A percentile compares a stretch with the other conserved stretches of the same genome.
Evolutionary conservation across 2,888 invertebrate species (phyloP).

Genomic region (Silvanus unidentatus): DNA sequence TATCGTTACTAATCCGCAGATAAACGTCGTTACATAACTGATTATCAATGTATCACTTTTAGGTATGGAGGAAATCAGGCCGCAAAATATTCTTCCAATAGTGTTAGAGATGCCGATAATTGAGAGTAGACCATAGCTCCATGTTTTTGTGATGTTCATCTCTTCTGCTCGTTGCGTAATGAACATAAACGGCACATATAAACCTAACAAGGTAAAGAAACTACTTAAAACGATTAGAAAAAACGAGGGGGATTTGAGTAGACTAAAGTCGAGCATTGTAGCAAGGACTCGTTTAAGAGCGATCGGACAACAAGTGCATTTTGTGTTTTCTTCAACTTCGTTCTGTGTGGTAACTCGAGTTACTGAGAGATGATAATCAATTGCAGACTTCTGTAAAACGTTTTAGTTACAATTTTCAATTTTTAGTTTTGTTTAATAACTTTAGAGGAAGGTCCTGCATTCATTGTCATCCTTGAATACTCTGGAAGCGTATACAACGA

Average conservation of each 20-base stretch:
- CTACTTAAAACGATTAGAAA: conserved; percentile 45
- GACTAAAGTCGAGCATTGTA: conserved; percentile 37
- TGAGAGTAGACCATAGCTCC: conserved; percentile 57
- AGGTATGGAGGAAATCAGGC: conserved; percentile 54
- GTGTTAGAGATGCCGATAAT: conserved; percentile 71
- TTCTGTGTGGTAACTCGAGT: conserved; percentile 48
- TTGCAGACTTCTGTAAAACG: too few species aligned
- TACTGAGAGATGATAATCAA: conserved; percentile 47
- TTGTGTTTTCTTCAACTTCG: too few species aligned
- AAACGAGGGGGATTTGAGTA: conserved; percentile 38
- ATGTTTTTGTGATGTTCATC: conserved; percentile 43
- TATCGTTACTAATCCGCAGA: conserved; percentile 59
- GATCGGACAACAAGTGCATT: conserved; percentile 42
- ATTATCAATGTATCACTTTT: conserved; percentile 59
- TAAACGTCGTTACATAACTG: conserved; percentile 59
- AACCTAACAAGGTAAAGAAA: conserved; percentile 67
- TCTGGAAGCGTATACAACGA: conserved; percentile 24
- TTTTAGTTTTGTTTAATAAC: conserved; percentile 6
- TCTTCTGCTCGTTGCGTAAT: conserved; percentile 51
- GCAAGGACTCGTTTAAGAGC: conserved; percentile 33
- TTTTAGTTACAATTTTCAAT: too few species aligned
- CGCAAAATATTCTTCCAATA: conserved; percentile 59
- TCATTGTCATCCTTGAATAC: conserved; percentile 10
- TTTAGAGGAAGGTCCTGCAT: conserved; percentile 6
- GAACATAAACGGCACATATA: conserved; percentile 74